Conservation (phyloP, 1,140 invertebrate genomes). For the Eulimnadia texana region DNA sequence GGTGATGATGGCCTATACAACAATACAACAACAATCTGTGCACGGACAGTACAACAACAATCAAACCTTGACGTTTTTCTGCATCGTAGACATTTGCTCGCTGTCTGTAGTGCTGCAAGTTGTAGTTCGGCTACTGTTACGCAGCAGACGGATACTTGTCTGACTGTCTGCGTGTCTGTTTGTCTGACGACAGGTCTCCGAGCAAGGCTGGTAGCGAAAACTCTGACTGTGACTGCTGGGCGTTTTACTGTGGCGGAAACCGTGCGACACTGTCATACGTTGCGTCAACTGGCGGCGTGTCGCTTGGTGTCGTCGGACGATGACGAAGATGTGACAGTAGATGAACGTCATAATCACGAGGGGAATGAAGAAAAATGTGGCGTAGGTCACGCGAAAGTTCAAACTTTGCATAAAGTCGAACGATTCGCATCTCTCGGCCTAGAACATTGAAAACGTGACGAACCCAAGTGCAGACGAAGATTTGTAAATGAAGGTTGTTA, state of each 20-base stretch:
- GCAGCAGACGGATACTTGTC: background rate
- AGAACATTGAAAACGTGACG: background rate
- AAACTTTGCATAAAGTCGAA: conserved; percentile 30
- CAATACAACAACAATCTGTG: background rate
- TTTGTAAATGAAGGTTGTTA: too few relatives aligned
- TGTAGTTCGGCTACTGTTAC: background rate
- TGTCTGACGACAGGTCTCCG: background rate
- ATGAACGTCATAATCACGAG: conserved; percentile 41
- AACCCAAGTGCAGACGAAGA: too few relatives aligned
- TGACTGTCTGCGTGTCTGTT: background rate
- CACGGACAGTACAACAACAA: background rate
- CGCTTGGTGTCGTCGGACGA: conserved; percentile 37
- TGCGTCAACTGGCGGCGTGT: conserved; percentile 29
- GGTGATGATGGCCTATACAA: conserved; percentile 40
- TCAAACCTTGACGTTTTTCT: conserved; percentile 11
- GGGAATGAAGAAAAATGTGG: conserved; percentile 29
- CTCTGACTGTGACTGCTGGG: background rate
- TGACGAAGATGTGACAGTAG: conserved; percentile 42
- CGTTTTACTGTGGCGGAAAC: background rate
- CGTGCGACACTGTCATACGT: conserved; percentile 8
- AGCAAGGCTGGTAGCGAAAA: background rate
- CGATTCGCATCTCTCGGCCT: background rate
- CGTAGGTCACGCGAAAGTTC: conserved; percentile 33
- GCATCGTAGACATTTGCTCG: background rate
- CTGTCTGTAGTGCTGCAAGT: conserved; percentile 16